Base-by-base conservation (phyloP, 2,797 vertebrate genomes). In the Huso huso region DNA sequence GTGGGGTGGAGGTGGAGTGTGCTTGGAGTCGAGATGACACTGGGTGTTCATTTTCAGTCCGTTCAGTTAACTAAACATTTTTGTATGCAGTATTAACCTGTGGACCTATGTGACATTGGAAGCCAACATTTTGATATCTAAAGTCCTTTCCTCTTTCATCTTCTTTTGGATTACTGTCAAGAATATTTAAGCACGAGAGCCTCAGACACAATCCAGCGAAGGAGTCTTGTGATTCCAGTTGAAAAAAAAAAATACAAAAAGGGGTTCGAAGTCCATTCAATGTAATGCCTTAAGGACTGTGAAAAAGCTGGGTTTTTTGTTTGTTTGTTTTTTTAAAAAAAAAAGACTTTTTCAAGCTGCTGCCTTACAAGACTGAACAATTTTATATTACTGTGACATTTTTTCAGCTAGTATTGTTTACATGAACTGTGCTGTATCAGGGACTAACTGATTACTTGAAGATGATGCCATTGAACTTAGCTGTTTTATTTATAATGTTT, bases 391-490 rank as follows among this genome's bases (percentile, higher is more conserved):
- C 81, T 84, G 81, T 84, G 83, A 82, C 78, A 71, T 81, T 55
- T 53, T 63, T 60, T 67, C 52, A 18, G 23, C 23, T 71, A 68
- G 69, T 69, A 74, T 75, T 90, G 86, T 92, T 93, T 90, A 88
- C 87, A 87, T 81, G 73, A 84, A 85, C 84, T 84, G 81, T 78
- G 79, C 75, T 80, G 71, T 82, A 86, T 93, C 91, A 93, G 92
- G 91, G 91, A 93, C 87, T 87, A 75, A 69, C 68, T 1, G 13
- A 80, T 90, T 94, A 94, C 92, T 94, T 93, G 92, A 94, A 93
- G 79, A 88, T 79, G 77, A 88, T 82, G 81, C 85, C 83, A 83
- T 89, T 83, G 83, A 87, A 85, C 76, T 78, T 67, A 80, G 81
- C 82, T 80, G 86, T 86, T 37, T 37, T 83, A 82, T 87, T 86